phyloP scores from a whole-genome alignment of 2,797 vertebrate genomes.

The Lepus townsendii region DNA sequence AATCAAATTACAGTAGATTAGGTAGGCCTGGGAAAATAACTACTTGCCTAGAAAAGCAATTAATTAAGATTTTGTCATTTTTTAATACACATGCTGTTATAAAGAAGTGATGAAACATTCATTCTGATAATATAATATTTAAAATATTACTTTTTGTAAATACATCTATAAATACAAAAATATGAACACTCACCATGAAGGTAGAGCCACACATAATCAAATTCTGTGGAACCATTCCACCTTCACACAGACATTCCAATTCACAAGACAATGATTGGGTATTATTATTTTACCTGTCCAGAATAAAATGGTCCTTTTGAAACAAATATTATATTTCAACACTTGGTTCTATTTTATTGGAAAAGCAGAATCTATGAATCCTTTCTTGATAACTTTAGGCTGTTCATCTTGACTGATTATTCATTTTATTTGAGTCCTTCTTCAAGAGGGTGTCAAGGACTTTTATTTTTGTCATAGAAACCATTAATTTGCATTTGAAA shows the following conservation, averaged over 20 bases:
- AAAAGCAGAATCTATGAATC: constrained; percentile 70
- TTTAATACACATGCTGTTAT: constrained; percentile 27
- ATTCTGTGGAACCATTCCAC: neutral
- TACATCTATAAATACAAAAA: constrained; percentile 64
- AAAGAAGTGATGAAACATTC: constrained; percentile 49
- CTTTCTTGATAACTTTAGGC: constrained; percentile 74
- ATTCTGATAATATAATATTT: constrained; percentile 59
- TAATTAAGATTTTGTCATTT: constrained; percentile 61
- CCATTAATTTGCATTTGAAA: constrained; percentile 83
- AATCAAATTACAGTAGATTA: constrained; percentile 71
- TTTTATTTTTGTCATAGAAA: constrained; percentile 76
- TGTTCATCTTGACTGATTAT: constrained; percentile 76
- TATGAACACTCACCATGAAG: neutral
- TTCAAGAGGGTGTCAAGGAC: constrained; percentile 81
- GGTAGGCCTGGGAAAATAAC: constrained; percentile 65
- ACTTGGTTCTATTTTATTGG: constrained; percentile 57
- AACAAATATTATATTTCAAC: constrained; percentile 56
- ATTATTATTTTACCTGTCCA: constrained; percentile 48
- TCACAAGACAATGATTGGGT: neutral
- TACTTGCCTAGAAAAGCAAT: constrained; percentile 59
- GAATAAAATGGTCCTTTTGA: constrained; percentile 60
- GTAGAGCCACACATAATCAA: neutral
- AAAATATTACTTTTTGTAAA: constrained; percentile 45
- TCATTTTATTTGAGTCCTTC: constrained; percentile 78
- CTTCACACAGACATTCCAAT: neutral